Evolutionary conservation across 1,140 invertebrate species (phyloP).

Genomic region (Drosophila parvula): DNA sequence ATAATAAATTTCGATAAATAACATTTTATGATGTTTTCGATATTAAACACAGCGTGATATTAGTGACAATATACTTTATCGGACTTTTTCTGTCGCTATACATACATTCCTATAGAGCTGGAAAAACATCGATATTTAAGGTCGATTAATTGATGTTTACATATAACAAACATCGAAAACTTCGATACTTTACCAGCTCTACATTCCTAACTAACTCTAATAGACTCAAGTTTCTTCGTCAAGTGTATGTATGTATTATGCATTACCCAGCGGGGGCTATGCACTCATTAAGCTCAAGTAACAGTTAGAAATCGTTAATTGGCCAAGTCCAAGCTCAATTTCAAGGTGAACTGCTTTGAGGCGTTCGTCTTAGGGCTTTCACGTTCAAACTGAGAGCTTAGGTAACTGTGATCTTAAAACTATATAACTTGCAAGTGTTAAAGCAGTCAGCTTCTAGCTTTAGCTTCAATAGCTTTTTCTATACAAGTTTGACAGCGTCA

Average conservation of each 20-base stretch:
- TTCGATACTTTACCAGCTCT: too few relatives aligned
- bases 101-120: too few relatives aligned
- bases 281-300: conserved; percentile 4
- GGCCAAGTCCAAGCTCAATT: conserved; percentile 25
- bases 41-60: too few relatives aligned
- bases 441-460: conserved; percentile 1
- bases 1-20: too few relatives aligned
- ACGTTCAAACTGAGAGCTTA: conserved; percentile 7
- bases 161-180: too few relatives aligned
- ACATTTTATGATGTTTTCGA: too few relatives aligned
- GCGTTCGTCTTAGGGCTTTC: background rate
- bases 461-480: conserved; percentile 1
- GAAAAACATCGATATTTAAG: too few relatives aligned
- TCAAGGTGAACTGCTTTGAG: conserved; percentile 27
- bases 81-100: too few relatives aligned
- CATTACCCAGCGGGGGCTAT: background rate
- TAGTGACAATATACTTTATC: too few relatives aligned
- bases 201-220: too few relatives aligned
- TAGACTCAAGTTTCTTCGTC: background rate
- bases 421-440: background rate
- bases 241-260: background rate
- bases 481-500: background rate
- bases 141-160: too few relatives aligned
- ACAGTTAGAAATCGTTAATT: conserved; percentile 23
- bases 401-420: conserved; percentile 12